Conservation (phyloP, 1,140 invertebrate genomes). For the Nautilus pompilius region DNA sequence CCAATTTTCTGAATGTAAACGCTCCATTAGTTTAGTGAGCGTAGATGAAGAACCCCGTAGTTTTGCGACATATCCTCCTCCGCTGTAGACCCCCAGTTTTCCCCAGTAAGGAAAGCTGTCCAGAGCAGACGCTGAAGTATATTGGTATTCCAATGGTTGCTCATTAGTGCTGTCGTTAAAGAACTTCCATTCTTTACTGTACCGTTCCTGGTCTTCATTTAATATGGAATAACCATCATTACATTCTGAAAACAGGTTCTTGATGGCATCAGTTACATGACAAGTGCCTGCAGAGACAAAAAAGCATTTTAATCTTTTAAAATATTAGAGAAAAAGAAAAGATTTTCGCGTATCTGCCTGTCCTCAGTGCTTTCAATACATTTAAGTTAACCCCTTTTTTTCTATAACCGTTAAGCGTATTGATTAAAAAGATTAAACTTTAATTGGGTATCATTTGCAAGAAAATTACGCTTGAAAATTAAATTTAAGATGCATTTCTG, state of each 20-base stretch:
- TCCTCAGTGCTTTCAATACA: too few relatives aligned
- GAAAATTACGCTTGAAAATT: too few relatives aligned
- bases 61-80: slow-evolving; percentile 61
- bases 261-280: slow-evolving; percentile 30
- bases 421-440: too few relatives aligned
- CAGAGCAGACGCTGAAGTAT: slow-evolving; percentile 43
- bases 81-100: slow-evolving; percentile 56
- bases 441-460: too few relatives aligned
- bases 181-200: slow-evolving; percentile 46
- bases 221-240: slow-evolving; percentile 40
- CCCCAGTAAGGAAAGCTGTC: slow-evolving; percentile 58
- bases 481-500: too few relatives aligned
- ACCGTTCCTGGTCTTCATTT: slow-evolving; percentile 42
- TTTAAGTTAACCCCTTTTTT: too few relatives aligned
- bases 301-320: too few relatives aligned
- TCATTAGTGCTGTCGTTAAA: slow-evolving; percentile 24
- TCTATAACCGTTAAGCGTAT: too few relatives aligned
- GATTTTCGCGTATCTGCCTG: too few relatives aligned
- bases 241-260: slow-evolving; percentile 42
- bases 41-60: slow-evolving; percentile 53
- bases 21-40: slow-evolving; percentile 44
- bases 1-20: slow-evolving; percentile 57
- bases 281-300: slow-evolving; percentile 37
- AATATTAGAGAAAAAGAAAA: too few relatives aligned
- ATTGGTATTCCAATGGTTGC: slow-evolving; percentile 48